Evolutionary conservation across 2,113 vertebrate genomes (phyloP).

Genomic region (Python bivittatus): DNA sequence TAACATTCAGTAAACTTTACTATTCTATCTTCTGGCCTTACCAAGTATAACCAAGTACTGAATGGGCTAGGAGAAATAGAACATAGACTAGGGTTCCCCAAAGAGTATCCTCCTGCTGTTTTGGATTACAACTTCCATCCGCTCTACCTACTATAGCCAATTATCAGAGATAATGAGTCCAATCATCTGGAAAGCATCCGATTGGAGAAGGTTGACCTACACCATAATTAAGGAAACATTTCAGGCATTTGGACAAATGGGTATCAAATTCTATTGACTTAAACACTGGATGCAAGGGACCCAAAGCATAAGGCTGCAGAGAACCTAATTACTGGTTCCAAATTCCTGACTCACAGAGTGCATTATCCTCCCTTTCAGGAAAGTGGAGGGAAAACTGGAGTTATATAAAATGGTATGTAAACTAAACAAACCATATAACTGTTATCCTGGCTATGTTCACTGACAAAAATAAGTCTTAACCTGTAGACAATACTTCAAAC

Average conservation of each 20-base stretch:
- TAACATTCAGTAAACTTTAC: not conserved
- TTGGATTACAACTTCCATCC: no score
- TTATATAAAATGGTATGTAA: slow-evolving; percentile 55
- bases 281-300: not conserved
- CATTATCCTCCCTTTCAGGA: slow-evolving; percentile 17
- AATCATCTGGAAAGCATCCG: not conserved
- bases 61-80: not conserved
- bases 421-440: slow-evolving; percentile 50
- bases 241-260: not conserved
- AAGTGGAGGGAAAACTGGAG: slow-evolving; percentile 10
- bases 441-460: slow-evolving; percentile 16
- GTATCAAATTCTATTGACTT: not conserved
- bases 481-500: slow-evolving; percentile 16
- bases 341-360: slow-evolving; percentile 10
- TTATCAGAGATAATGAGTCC: not conserved
- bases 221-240: not conserved
- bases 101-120: no score
- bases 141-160: not conserved
- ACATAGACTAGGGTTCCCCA: not conserved
- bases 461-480: slow-evolving; percentile 42
- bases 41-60: not conserved
- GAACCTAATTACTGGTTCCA: not conserved
- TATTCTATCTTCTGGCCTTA: not conserved
- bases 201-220: not conserved
- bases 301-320: not conserved